Evolutionary conservation across 1,140 invertebrate genomes (phyloP), one percentile per base, ranked within the genome.

Genomic region (Drosophila biarmipes): DNA sequence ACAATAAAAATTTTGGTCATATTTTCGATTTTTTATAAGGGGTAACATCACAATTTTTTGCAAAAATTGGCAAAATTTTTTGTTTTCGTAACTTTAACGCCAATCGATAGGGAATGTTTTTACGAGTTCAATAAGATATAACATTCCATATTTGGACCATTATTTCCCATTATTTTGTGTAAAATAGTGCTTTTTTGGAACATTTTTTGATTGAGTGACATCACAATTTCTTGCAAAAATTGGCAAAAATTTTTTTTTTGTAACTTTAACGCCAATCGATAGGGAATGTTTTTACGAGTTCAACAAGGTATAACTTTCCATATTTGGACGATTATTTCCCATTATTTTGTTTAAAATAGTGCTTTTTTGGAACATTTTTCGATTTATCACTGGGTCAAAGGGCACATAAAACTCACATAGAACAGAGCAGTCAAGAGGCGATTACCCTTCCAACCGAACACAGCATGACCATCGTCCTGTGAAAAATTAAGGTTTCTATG

Each of bases 381-480:
- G 0, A 4, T 38, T 2, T 15, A 38, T 8, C 24, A 24, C 3
- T 15, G 7, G 15, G n/a, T n/a, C 6, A 15, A n/a, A 7, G 29
- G 29, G 10, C 10, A 21, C 6, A 38, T 2, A 40, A 12, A 37
- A 49, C 11, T 27, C 4, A 11, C 19, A 12, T 31, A 31, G 29
- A 31, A 31, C 1, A 31, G 29, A 31, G 29, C 87, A 0, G 90
- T 91, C 37, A 90, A 48, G 0, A 91, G 74, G 8, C 90, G 82
- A 46, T 91, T 90, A n/a, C 84, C 84, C 98, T 90, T 66, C 72
- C 71, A 74, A 8, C 48, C 38, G 1, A 64, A 48, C 10, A 29
- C 29, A 6, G 15, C 15, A 2, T 49, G 34, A 3, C 24, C 24
- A 1, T 62, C 34, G 58, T 57, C 7, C 0, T 51, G 15, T 4